Conservation (phyloP, 2,113 vertebrate species). For the Corydoras maculifer region DNA sequence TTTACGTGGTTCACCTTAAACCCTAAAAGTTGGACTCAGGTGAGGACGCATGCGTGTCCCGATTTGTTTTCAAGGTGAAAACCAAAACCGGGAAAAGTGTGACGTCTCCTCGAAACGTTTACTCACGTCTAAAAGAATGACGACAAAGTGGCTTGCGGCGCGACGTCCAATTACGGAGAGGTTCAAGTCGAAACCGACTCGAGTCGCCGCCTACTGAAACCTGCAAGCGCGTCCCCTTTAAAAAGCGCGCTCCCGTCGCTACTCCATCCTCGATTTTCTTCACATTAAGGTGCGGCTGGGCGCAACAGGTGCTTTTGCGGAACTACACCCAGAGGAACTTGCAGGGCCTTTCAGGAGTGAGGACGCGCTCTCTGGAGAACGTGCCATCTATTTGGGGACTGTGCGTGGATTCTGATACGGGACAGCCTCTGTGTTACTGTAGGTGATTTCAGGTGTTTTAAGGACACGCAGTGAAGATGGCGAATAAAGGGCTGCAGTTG, state of each 20-base stretch:
- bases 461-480: constrained; percentile 58
- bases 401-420: not conserved
- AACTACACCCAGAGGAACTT: not conserved
- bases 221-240: constrained; percentile 3
- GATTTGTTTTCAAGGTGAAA: no score
- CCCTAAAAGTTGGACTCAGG: no score
- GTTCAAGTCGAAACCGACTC: constrained; percentile 57
- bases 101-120: constrained; percentile 7
- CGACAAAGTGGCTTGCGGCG: constrained; percentile 7
- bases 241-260: constrained; percentile 7
- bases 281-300: constrained; percentile 54
- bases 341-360: not conserved
- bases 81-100: not conserved
- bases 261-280: not conserved
- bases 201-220: constrained; percentile 32
- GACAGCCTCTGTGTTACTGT: not conserved
- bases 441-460: not conserved
- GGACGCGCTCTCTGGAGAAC: not conserved
- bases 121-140: constrained; percentile 4
- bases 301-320: constrained; percentile 53
- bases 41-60: no score
- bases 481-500: constrained; percentile 79
- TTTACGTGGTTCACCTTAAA: no score
- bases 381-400: not conserved
- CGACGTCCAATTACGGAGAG: constrained; percentile 3